These are phyloP conservation scores for Aphrocallistes beatrix DNA, from an alignment of 37 sponge, comb jelly and placozoan genomes.

Conservation along the genomic window DNA sequence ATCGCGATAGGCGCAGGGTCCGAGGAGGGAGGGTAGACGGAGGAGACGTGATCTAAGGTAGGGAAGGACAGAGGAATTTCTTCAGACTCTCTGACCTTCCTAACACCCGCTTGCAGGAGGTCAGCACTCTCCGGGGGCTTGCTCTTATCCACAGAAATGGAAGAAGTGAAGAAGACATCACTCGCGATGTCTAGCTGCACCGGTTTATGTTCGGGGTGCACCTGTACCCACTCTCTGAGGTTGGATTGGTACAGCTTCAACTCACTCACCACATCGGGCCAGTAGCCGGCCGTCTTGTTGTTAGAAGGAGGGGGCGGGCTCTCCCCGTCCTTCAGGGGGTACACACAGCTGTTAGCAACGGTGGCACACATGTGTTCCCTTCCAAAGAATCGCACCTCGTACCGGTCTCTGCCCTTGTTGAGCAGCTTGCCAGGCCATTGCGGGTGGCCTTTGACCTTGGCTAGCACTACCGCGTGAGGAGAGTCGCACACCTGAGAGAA, in stretches of 20 bases:
- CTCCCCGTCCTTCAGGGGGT: neutral
- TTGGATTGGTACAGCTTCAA: slow-evolving; percentile 54
- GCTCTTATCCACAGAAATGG: neutral
- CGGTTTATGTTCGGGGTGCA: neutral
- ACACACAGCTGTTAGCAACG: neutral
- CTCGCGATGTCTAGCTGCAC: neutral
- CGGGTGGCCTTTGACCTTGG: slow-evolving; percentile 77
- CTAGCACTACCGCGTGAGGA: slow-evolving; percentile 69
- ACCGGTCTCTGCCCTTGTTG: slow-evolving; percentile 64
- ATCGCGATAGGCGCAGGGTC: neutral
- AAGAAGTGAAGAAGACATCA: neutral
- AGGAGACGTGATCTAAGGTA: neutral
- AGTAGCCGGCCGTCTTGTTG: slow-evolving; percentile 46
- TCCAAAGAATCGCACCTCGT: slow-evolving; percentile 91
- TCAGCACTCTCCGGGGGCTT: neutral
- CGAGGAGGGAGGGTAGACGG: neutral
- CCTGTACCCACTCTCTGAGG: slow-evolving; percentile 21
- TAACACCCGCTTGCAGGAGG: neutral
- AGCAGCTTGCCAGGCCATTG: slow-evolving; percentile 91
- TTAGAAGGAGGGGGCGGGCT: slow-evolving; percentile 46
- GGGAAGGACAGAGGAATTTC: neutral
- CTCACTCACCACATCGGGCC: slow-evolving; percentile 58
- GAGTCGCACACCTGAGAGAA: slow-evolving; percentile 29
- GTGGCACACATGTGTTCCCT: slow-evolving; percentile 54
- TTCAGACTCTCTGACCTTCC: neutral